Evolutionary conservation across 2,113 vertebrate genomes (phyloP).

Genomic region (Scytalopus superciliaris): DNA sequence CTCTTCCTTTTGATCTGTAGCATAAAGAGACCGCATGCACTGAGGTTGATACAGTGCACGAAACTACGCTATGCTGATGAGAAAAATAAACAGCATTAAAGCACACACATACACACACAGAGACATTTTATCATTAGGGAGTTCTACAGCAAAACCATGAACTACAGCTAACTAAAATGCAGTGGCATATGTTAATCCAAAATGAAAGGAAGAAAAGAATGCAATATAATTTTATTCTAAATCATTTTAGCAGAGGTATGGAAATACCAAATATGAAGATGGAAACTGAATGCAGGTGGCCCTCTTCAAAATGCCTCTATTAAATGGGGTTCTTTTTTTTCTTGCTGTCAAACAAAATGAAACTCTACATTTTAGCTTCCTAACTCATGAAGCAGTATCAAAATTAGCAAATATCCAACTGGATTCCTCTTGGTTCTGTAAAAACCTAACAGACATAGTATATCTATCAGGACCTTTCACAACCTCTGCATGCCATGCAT

Average conservation of each 20-base stretch:
- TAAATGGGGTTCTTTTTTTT: not conserved
- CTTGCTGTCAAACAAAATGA: not conserved
- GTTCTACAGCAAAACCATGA: not conserved
- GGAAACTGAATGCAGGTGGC: not conserved
- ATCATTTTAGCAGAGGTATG: not conserved
- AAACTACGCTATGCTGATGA: not conserved
- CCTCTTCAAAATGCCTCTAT: not conserved
- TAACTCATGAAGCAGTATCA: not conserved
- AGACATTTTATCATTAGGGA: not conserved
- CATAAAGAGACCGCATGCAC: not conserved
- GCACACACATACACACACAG: not conserved
- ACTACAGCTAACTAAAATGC: not conserved
- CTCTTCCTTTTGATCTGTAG: constrained; percentile 42
- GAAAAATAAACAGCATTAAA: not conserved
- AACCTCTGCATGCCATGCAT: not conserved
- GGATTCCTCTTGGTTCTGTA: not conserved
- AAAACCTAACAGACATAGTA: not conserved
- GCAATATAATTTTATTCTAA: not conserved
- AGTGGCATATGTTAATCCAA: not conserved
- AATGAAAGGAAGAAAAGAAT: constrained; percentile 14
- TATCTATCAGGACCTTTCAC: not conserved
- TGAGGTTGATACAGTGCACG: not conserved
- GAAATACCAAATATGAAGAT: not conserved
- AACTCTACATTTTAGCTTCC: not conserved
- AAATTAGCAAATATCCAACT: not conserved